Conservation (phyloP, 2,888 invertebrate genomes). For the Sialis fuliginosa region DNA sequence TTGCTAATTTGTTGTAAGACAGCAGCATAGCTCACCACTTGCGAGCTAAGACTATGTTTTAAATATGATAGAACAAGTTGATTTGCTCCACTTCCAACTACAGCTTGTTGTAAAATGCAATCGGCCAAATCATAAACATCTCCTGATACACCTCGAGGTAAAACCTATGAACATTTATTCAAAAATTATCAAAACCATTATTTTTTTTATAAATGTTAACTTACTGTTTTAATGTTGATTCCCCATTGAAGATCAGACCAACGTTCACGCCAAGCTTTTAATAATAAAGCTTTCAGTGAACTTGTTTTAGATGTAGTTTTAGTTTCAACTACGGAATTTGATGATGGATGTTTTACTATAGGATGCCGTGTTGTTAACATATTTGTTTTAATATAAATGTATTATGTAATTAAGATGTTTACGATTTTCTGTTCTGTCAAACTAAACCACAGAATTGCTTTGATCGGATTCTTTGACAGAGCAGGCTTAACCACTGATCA, state of each 20-base stretch:
- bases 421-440: too few relatives aligned
- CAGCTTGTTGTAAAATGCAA: conserved; percentile 82
- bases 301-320: conserved; percentile 73
- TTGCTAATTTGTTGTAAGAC: conserved; percentile 76
- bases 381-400: too few relatives aligned
- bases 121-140: conserved; percentile 86
- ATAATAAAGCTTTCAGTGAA: conserved; percentile 57
- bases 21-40: conserved; percentile 80
- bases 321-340: conserved; percentile 29
- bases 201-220: conserved; percentile 9
- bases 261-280: conserved; percentile 85
- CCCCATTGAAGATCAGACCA: conserved; percentile 96
- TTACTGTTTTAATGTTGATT: conserved; percentile 82
- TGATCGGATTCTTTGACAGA: too few relatives aligned
- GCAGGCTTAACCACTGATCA: too few relatives aligned
- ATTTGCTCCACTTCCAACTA: conserved; percentile 86
- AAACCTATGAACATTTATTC: conserved; percentile 26
- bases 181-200: conserved; percentile 1
- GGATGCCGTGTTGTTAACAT: too few relatives aligned
- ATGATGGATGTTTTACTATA: not conserved
- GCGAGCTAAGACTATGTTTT: conserved; percentile 78
- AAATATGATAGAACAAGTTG: conserved; percentile 79
- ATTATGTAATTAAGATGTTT: too few relatives aligned
- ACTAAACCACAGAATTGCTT: too few relatives aligned
- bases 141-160: conserved; percentile 80